Conservation (phyloP, 2,888 invertebrate species). For the Eristalis intricaria region DNA sequence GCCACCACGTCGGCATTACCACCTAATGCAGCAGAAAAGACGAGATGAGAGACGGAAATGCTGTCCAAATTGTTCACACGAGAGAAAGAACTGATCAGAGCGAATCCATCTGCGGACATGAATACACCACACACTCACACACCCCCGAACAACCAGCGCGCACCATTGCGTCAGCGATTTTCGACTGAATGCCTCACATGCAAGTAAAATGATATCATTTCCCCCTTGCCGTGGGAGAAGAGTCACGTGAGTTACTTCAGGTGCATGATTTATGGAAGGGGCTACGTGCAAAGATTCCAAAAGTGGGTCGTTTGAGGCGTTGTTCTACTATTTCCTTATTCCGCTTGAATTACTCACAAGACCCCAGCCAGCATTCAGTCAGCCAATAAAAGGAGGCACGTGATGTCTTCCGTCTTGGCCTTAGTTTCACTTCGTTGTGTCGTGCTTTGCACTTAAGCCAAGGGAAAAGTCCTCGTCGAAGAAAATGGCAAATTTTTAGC, state of each 20-base stretch:
- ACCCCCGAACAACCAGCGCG: background rate
- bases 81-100: slow-evolving; percentile 34
- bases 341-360: slow-evolving; percentile 31
- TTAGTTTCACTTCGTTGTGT: background rate
- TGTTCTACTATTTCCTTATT: slow-evolving; percentile 30
- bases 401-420: background rate
- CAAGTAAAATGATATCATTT: background rate
- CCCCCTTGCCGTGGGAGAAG: background rate
- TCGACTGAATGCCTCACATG: background rate
- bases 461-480: slow-evolving; percentile 14
- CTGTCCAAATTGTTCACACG: background rate
- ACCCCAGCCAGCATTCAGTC: background rate
- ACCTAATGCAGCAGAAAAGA: slow-evolving; percentile 59
- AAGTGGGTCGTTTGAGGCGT: slow-evolving; percentile 31
- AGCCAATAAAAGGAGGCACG: slow-evolving; percentile 2
- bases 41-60: slow-evolving; percentile 4
- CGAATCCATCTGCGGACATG: slow-evolving; percentile 50
- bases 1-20: slow-evolving; percentile 31
- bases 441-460: slow-evolving; percentile 4
- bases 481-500: background rate
- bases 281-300: slow-evolving; percentile 57
- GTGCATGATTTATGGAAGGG: slow-evolving; percentile 69
- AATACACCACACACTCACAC: slow-evolving; percentile 2
- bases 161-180: slow-evolving; percentile 31
- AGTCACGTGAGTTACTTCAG: slow-evolving; percentile 63